Conservation (phyloP, 2,888 invertebrate genomes). For the Clitarchus hookeri region DNA sequence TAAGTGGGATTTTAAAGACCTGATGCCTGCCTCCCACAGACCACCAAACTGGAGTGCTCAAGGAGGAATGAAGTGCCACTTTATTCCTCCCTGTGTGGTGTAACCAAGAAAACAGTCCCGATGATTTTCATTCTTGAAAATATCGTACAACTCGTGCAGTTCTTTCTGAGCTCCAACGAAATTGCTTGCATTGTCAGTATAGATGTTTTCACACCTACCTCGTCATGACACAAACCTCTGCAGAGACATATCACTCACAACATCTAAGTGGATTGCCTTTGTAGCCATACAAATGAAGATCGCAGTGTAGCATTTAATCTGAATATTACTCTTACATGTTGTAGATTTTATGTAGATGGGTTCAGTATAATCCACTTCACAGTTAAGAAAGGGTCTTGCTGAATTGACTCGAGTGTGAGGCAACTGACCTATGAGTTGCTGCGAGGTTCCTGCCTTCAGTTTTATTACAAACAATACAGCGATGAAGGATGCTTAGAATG, state of each 20-base stretch:
- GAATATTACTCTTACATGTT: conserved; percentile 29
- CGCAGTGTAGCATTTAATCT: conserved; percentile 18
- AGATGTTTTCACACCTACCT: conserved; percentile 29
- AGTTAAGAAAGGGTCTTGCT: conserved; percentile 26
- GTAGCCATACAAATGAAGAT: conserved; percentile 27
- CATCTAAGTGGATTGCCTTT: conserved; percentile 37
- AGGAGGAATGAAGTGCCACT: conserved; percentile 50
- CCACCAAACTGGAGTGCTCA: conserved; percentile 49
- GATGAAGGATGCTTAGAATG: too few relatives aligned
- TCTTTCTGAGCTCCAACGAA: conserved; percentile 23
- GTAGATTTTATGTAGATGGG: neutral
- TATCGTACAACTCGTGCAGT: neutral
- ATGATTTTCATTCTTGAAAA: neutral
- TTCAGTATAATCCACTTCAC: conserved; percentile 36
- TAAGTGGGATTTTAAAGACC: conserved; percentile 39
- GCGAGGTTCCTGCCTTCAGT: too few relatives aligned
- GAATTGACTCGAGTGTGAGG: neutral
- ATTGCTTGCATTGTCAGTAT: conserved; percentile 32
- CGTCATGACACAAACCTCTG: conserved; percentile 35
- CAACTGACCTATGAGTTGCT: too few relatives aligned
- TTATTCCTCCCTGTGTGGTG: conserved; percentile 35
- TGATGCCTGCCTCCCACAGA: conserved; percentile 50
- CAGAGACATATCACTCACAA: conserved; percentile 31
- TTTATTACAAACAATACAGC: too few relatives aligned
- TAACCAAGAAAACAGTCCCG: conserved; percentile 26